Percentiles rank a stretch among this genome's conserved stretches.
Conservation (phyloP, 2,888 invertebrate species). For the Bursaphelenchus okinawaensis region DNA sequence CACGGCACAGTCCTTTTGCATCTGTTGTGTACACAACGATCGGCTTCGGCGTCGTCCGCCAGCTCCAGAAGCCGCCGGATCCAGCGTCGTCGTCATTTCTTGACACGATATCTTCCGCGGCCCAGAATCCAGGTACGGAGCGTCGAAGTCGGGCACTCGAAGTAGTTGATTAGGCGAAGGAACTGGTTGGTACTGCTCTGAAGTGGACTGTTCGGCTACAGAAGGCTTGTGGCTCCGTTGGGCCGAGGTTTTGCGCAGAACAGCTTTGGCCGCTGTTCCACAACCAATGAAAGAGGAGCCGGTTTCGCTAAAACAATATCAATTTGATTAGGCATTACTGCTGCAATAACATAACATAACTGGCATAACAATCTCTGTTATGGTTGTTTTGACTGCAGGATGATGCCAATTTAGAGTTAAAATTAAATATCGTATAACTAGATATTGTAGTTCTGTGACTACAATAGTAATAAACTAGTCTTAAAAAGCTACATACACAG, state of each 20-base stretch:
- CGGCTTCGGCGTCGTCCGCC: conserved; percentile 40
- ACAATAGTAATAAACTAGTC: no score
- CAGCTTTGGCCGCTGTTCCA: conserved; percentile 13
- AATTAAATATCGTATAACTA: no score
- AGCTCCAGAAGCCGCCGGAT: conserved; percentile 1
- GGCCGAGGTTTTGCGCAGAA: conserved; percentile 9
- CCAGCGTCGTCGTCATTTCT: not conserved
- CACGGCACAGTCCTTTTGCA: conserved; percentile 48
- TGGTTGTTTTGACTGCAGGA: no score
- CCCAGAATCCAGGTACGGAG: not conserved
- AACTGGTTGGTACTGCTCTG: not conserved
- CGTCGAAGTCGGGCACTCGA: conserved; percentile 8
- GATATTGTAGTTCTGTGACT: no score
- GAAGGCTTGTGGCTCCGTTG: not conserved
- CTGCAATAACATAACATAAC: no score
- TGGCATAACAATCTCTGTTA: no score
- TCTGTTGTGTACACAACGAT: conserved; percentile 45
- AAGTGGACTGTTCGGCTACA: not conserved
- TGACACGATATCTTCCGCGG: conserved; percentile 4
- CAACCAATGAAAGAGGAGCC: not conserved
- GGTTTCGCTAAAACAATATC: not conserved
- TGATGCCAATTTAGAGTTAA: no score
- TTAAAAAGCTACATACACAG: no score
- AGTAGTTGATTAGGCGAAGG: not conserved
- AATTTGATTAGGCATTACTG: no score